Evolutionary conservation across 2,888 invertebrate genomes (phyloP).

Genomic region (Glyphotaelius pellucidus): DNA sequence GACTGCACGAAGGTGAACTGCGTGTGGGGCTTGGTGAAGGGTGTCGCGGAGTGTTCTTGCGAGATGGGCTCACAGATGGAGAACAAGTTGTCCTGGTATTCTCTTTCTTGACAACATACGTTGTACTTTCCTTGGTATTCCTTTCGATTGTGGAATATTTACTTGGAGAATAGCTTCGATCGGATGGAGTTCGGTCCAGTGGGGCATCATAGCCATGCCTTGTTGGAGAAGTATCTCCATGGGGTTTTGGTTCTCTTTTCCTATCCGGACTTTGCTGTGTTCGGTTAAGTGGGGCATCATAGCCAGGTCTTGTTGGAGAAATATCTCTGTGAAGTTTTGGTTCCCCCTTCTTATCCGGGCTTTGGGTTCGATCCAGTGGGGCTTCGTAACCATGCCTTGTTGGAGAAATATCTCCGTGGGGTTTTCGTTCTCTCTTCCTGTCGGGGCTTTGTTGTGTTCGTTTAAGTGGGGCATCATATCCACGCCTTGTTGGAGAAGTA

Average conservation of each 20-base stretch:
- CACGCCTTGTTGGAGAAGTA: no score
- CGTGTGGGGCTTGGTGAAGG: conserved; percentile 77
- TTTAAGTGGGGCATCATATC: no score
- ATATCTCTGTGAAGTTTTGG: background rate
- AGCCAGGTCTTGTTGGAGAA: background rate
- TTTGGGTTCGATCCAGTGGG: background rate
- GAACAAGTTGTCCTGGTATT: conserved; percentile 65
- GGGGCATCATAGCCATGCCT: background rate
- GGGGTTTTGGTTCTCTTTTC: background rate
- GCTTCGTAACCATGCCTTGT: background rate
- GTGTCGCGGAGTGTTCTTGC: conserved; percentile 71
- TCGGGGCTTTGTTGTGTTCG: background rate
- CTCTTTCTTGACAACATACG: background rate
- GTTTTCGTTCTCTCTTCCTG: background rate
- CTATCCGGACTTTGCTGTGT: background rate
- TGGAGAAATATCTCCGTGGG: background rate
- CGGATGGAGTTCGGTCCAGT: background rate
- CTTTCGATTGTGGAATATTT: conserved; percentile 24
- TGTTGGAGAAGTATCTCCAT: conserved; percentile 2
- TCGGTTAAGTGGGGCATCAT: background rate
- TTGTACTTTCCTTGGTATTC: conserved; percentile 1
- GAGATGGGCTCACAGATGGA: conserved; percentile 76
- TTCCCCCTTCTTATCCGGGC: background rate
- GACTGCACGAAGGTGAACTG: conserved; percentile 69
- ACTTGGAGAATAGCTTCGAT: conserved; percentile 29